These are phyloP conservation scores for Sebastes fasciatus DNA, from an alignment of 2,113 vertebrate genomes.

Conservation along the genomic window DNA sequence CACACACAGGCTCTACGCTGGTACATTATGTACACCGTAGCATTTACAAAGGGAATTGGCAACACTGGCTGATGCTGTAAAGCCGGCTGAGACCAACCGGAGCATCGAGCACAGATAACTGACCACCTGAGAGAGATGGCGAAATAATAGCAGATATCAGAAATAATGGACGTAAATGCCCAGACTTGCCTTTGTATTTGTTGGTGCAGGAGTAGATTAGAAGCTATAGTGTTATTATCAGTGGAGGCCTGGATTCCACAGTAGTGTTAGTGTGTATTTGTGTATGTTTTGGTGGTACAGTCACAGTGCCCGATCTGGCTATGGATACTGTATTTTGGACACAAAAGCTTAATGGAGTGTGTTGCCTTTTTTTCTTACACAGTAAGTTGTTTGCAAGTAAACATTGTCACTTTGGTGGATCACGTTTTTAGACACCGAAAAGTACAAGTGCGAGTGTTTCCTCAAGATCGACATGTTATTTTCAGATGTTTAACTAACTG, in stretches of 20 bases:
- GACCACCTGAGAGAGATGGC: constrained; percentile 23
- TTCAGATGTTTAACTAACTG: constrained; percentile 74
- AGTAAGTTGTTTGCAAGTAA: constrained; percentile 41
- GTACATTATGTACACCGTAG: constrained; percentile 8
- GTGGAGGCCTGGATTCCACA: constrained; percentile 24
- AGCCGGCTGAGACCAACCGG: constrained; percentile 31
- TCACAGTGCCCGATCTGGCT: constrained; percentile 42
- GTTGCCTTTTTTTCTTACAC: constrained; percentile 59
- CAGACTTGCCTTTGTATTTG: constrained; percentile 57
- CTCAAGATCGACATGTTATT: constrained; percentile 64
- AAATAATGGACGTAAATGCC: constrained; percentile 7
- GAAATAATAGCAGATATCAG: constrained; percentile 15
- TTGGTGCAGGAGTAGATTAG: constrained; percentile 44
- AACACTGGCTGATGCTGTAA: constrained; percentile 14
- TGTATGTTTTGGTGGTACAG: constrained; percentile 64
- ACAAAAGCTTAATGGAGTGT: constrained; percentile 56
- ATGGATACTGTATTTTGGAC: constrained; percentile 63
- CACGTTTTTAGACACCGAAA: constrained; percentile 46
- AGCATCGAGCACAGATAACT: constrained; percentile 20
- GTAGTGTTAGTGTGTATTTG: constrained; percentile 59
- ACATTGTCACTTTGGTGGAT: constrained; percentile 68
- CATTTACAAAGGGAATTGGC: constrained; percentile 60
- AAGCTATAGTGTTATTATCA: constrained; percentile 31
- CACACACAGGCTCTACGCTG: constrained; percentile 22
- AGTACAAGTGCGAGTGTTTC: constrained; percentile 58